Evolutionary conservation across 2,113 vertebrate genomes (phyloP).

Genomic region (Eptesicus fuscus): DNA sequence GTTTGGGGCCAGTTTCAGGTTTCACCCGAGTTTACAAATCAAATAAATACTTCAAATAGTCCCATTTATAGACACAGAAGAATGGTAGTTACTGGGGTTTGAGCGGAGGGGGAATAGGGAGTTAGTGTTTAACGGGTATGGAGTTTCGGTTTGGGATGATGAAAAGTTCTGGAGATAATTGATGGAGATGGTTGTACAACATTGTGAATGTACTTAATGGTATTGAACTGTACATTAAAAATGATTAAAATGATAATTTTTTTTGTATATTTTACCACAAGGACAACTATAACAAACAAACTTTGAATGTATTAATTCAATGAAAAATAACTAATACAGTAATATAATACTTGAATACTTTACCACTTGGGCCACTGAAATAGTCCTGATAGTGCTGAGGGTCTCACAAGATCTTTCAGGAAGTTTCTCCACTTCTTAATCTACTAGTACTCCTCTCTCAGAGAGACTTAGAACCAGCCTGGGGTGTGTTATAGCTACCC

Average conservation of each 20-base stretch:
- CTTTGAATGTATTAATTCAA: background rate
- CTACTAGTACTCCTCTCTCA: background rate
- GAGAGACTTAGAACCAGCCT: background rate
- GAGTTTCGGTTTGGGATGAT: background rate
- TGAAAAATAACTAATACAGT: background rate
- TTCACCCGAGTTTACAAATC: background rate
- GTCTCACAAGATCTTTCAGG: background rate
- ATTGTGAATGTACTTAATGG: background rate
- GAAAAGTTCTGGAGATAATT: background rate
- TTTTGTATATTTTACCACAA: background rate
- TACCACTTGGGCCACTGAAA: background rate
- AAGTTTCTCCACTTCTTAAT: background rate
- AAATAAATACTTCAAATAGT: background rate
- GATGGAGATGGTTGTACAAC: background rate
- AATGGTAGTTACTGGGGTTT: background rate
- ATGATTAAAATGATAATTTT: background rate
- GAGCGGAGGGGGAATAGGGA: background rate
- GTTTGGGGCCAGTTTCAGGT: background rate
- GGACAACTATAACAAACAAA: background rate
- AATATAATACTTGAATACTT: background rate
- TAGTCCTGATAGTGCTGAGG: background rate
- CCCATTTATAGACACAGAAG: background rate
- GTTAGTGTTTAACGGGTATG: background rate
- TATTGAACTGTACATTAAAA: background rate
- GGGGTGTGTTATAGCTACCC: background rate